Percentiles rank a stretch among this genome's conserved stretches.
Conservation (phyloP, 2,888 invertebrate species). For the Junonia oenone region DNA sequence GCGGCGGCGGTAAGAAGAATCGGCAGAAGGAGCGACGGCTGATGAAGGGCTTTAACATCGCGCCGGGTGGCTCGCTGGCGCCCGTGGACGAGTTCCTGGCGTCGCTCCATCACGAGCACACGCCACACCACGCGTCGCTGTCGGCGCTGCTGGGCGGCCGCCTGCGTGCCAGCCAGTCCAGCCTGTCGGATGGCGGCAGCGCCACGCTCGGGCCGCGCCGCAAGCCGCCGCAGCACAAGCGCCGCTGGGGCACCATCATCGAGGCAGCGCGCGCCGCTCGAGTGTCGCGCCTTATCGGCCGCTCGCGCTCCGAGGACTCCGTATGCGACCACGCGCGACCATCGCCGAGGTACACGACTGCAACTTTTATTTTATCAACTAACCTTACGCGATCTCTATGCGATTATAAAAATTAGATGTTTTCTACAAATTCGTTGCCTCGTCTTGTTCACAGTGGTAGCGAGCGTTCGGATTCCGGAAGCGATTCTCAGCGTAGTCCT, state of each 20-base stretch:
- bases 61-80: constrained; percentile 82
- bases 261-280: constrained; percentile 91
- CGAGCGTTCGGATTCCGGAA: constrained; percentile 85
- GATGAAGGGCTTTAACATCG: constrained; percentile 97
- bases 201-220: constrained; percentile 57
- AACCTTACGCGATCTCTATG: too few relatives aligned
- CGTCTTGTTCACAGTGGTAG: constrained; percentile 53
- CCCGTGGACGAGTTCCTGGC: constrained; percentile 90
- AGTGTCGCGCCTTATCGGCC: constrained; percentile 88
- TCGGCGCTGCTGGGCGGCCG: constrained; percentile 83
- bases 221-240: constrained; percentile 82
- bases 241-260: constrained; percentile 90
- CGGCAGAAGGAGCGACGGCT: constrained; percentile 94
- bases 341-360: constrained; percentile 70
- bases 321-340: constrained; percentile 82
- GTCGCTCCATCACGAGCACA: constrained; percentile 83
- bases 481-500: constrained; percentile 84
- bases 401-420: not conserved
- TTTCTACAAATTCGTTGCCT: not conserved
- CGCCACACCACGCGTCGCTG: constrained; percentile 69
- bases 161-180: constrained; percentile 54
- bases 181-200: constrained; percentile 53
- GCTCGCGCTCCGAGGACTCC: constrained; percentile 90
- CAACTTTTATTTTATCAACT: too few relatives aligned
- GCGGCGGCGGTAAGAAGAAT: constrained; percentile 95